A percentile compares a stretch with the other conserved stretches of the same genome.
phyloP scores from a whole-genome alignment of 2,888 invertebrate genomes.

The Parelbella ahira region DNA sequence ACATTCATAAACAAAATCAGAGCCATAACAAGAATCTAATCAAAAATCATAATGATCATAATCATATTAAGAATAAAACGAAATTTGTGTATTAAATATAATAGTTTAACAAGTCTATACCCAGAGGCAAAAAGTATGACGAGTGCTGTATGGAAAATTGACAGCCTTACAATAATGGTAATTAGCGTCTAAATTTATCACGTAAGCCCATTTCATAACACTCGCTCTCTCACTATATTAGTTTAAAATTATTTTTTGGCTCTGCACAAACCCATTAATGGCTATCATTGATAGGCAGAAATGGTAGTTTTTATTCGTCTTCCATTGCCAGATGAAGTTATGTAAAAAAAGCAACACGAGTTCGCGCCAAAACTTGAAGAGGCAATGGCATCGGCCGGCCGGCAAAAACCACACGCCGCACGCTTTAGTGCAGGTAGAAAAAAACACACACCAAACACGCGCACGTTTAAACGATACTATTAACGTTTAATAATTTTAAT shows the following conservation, averaged over 20 bases:
- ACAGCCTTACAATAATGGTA: too few species aligned
- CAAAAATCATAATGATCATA: too few species aligned
- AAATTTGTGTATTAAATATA: too few species aligned
- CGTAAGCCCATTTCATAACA: slow-evolving; percentile 42
- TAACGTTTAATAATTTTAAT: slow-evolving; percentile 3
- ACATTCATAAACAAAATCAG: too few species aligned
- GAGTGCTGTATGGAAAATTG: too few species aligned
- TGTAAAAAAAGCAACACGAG: slow-evolving; percentile 39
- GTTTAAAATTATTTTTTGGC: slow-evolving; percentile 30
- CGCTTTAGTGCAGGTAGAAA: slow-evolving; percentile 3
- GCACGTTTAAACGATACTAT: slow-evolving; percentile 6
- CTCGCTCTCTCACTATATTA: slow-evolving; percentile 46
- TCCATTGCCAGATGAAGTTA: slow-evolving; percentile 34
- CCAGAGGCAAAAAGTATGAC: too few species aligned
- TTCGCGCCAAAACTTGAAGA: slow-evolving; percentile 45
- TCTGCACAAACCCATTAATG: slow-evolving; percentile 49
- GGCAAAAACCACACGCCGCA: slow-evolving; percentile 13
- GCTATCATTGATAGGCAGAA: slow-evolving; percentile 54
- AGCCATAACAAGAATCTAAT: too few species aligned
- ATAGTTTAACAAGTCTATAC: too few species aligned
- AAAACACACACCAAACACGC: slow-evolving; percentile 7
- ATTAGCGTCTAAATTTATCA: slow-evolving; percentile 10
- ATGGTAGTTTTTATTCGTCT: slow-evolving; percentile 41
- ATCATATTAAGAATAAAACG: too few species aligned
- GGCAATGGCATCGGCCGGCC: slow-evolving; percentile 35